These are phyloP conservation scores for Momotus momota DNA, from an alignment of 2,797 vertebrate species.

Conservation along the genomic window DNA sequence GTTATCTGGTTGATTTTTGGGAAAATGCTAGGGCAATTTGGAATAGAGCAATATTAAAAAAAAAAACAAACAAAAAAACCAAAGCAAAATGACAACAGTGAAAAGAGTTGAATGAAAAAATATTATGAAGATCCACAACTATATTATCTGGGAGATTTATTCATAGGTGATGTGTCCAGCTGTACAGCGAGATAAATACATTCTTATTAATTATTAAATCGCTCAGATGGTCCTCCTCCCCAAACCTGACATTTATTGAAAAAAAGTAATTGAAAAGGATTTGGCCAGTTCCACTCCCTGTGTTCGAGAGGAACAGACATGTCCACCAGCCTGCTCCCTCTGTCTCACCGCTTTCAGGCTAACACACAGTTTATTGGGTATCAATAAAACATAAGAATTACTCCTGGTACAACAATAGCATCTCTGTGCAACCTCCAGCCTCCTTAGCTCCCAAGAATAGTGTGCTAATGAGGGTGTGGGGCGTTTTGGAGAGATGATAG, in stretches of 20 bases:
- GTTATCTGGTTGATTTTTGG: background rate
- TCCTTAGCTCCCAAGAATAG: slow-evolving; percentile 59
- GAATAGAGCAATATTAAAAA: background rate
- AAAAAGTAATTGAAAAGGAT: slow-evolving; percentile 61
- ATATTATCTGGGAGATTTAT: slow-evolving; percentile 26
- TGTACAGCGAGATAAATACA: background rate
- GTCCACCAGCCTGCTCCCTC: background rate
- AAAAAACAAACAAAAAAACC: background rate
- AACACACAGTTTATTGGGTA: slow-evolving; percentile 29
- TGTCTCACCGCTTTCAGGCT: background rate
- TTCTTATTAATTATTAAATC: slow-evolving; percentile 60
- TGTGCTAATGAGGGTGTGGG: slow-evolving; percentile 55
- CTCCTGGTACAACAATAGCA: slow-evolving; percentile 60
- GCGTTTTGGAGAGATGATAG: slow-evolving; percentile 70
- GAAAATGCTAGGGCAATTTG: background rate
- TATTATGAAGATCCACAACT: background rate
- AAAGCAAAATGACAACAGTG: background rate
- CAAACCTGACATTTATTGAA: slow-evolving; percentile 29
- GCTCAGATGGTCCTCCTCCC: slow-evolving; percentile 40
- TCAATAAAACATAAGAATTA: slow-evolving; percentile 69
- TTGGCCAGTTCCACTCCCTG: slow-evolving; percentile 2
- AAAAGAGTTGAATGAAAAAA: background rate
- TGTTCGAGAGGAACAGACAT: background rate
- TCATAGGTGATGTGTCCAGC: slow-evolving; percentile 41
- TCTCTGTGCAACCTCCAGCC: slow-evolving; percentile 52